phyloP scores from a whole-genome alignment of 1,140 invertebrate species.

The Dolichoris vasculosae region DNA sequence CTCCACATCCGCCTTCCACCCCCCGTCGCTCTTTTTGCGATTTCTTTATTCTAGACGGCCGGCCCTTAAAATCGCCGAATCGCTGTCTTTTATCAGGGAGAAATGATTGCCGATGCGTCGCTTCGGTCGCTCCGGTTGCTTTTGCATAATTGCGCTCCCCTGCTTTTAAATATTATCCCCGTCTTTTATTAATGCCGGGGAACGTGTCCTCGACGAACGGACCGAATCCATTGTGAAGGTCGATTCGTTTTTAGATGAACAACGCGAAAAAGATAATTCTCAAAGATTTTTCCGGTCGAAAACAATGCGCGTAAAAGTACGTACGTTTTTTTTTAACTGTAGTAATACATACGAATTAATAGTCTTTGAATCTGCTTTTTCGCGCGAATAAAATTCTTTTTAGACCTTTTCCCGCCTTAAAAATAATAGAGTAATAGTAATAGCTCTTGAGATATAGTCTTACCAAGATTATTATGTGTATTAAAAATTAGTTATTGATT shows the following conservation, averaged over 20 bases:
- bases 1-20: background rate
- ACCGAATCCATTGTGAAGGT: background rate
- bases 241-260: background rate
- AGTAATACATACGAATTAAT: background rate
- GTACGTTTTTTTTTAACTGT: background rate
- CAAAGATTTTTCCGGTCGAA: background rate
- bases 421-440: too few relatives aligned
- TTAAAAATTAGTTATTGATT: too few relatives aligned
- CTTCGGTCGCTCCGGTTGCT: background rate
- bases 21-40: background rate
- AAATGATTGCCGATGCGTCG: background rate
- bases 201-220: background rate
- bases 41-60: background rate
- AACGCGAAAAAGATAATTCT: background rate
- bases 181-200: background rate
- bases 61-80: background rate
- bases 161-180: background rate
- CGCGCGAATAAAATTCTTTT: too few relatives aligned
- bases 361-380: background rate
- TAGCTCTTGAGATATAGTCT: too few relatives aligned
- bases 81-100: constrained; percentile 20
- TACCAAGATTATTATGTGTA: too few relatives aligned
- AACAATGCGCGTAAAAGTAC: background rate
- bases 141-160: too few relatives aligned
- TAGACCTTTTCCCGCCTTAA: too few relatives aligned